These are phyloP conservation scores for Dipus sagitta DNA, from an alignment of 2,797 vertebrate genomes.

Conservation along the genomic window DNA sequence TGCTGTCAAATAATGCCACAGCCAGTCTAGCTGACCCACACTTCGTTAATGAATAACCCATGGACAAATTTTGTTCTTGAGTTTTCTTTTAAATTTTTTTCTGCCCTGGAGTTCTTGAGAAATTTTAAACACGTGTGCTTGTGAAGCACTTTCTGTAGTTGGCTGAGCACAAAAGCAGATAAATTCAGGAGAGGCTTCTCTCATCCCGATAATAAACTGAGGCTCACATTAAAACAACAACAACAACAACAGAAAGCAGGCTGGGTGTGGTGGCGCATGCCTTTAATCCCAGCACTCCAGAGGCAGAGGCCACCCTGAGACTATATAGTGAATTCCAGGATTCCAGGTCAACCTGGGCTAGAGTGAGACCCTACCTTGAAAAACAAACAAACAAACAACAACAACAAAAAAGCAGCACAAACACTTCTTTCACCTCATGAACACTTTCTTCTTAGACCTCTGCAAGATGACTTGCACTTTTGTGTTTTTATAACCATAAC, in stretches of 20 bases:
- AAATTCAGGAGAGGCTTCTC: slow-evolving; percentile 2
- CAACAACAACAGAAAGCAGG: too few species aligned
- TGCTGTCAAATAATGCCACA: not conserved
- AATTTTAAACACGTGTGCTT: not conserved
- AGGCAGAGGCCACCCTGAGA: too few species aligned
- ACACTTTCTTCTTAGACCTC: not conserved
- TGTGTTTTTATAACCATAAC: slow-evolving; percentile 33
- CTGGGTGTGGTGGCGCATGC: too few species aligned
- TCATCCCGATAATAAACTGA: slow-evolving; percentile 41
- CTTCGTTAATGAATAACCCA: not conserved
- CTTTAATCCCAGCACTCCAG: too few species aligned
- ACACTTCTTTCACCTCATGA: slow-evolving; percentile 22
- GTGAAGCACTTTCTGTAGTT: slow-evolving; percentile 14
- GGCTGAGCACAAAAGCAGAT: not conserved
- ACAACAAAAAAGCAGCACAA: not conserved
- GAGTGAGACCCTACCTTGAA: too few species aligned
- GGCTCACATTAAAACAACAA: not conserved
- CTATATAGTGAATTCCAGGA: too few species aligned
- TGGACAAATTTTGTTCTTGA: not conserved
- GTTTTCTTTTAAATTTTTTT: not conserved
- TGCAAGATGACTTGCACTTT: not conserved
- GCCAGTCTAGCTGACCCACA: too few species aligned
- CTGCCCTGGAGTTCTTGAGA: not conserved
- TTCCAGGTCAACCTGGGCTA: too few species aligned
- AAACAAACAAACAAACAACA: too few species aligned